A percentile compares a stretch with the other conserved stretches of the same genome.
These are phyloP conservation scores for Bufo gargarizans DNA, from an alignment of 2,113 vertebrate species.

Conservation along the genomic window DNA sequence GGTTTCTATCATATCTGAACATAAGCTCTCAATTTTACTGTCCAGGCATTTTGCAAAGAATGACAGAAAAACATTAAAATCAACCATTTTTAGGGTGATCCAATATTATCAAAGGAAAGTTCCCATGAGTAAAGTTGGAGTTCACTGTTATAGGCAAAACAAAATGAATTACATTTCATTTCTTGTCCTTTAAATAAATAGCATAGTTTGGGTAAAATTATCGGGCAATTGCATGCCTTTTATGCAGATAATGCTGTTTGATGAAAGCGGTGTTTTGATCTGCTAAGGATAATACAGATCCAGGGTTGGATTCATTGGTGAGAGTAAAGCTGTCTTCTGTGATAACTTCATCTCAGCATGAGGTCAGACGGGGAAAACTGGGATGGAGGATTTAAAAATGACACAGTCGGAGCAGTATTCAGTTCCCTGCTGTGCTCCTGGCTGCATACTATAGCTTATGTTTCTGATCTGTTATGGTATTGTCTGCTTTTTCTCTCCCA, in stretches of 20 bases:
- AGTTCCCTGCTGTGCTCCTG: conserved; percentile 88
- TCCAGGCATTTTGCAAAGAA: conserved; percentile 70
- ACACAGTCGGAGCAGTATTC: conserved; percentile 88
- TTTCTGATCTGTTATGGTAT: conserved; percentile 95
- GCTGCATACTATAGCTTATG: conserved; percentile 88
- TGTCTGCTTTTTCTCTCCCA: conserved; percentile 89
- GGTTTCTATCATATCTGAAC: conserved; percentile 69
- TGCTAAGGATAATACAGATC: conserved; percentile 92
- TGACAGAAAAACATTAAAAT: conserved; percentile 68
- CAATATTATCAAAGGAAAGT: conserved; percentile 75
- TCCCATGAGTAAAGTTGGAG: conserved; percentile 76
- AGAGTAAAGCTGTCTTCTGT: conserved; percentile 97
- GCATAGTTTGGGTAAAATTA: conserved; percentile 92
- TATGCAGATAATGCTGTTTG: conserved; percentile 99
- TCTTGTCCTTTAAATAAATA: conserved; percentile 92
- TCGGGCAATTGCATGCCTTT: conserved; percentile 92
- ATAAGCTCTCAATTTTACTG: conserved; percentile 72
- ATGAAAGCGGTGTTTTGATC: conserved; percentile 96
- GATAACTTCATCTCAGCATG: conserved; percentile 99
- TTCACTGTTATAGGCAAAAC: conserved; percentile 71
- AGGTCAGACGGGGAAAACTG: conserved; percentile 91
- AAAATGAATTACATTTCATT: conserved; percentile 83
- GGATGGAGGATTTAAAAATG: conserved; percentile 93
- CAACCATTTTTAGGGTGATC: conserved; percentile 74
- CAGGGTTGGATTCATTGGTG: conserved; percentile 88